Conservation (phyloP, 35 echinoderm and acorn worm genomes). For the Hemicentrotus pulcherrimus region DNA sequence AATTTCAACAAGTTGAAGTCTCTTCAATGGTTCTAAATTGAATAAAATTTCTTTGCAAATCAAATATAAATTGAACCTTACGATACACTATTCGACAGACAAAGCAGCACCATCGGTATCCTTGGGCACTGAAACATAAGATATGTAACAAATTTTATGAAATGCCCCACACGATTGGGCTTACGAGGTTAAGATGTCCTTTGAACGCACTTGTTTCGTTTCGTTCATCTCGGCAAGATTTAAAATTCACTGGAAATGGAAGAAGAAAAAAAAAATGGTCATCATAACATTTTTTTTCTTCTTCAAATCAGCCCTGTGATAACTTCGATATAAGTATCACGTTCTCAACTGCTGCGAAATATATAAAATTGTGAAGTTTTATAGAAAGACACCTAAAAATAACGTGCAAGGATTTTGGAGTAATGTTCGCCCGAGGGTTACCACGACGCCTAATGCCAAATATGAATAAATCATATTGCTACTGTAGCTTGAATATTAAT, state of each 20-base stretch:
- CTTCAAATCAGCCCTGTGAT: not conserved
- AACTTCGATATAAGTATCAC: not conserved
- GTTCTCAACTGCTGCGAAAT: too few species aligned
- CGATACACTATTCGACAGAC: not conserved
- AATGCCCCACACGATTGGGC: not conserved
- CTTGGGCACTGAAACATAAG: not conserved
- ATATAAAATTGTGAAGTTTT: too few species aligned
- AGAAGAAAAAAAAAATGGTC: too few species aligned
- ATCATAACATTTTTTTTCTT: too few species aligned
- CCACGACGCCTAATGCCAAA: too few species aligned
- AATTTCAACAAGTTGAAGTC: not conserved
- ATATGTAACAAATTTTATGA: not conserved
- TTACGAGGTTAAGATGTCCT: not conserved
- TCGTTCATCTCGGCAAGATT: too few species aligned
- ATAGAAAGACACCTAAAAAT: too few species aligned
- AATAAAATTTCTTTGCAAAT: slow-evolving; percentile 7
- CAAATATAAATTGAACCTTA: not conserved
- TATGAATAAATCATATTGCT: too few species aligned
- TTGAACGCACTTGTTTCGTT: not conserved
- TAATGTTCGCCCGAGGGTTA: not conserved
- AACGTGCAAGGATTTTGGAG: too few species aligned
- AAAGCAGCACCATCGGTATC: not conserved
- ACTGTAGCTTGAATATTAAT: too few species aligned
- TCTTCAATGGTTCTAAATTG: not conserved
- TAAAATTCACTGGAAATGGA: too few species aligned